Evolutionary conservation across 2,888 invertebrate genomes (phyloP), one percentile per base, ranked within the genome.

Genomic region (Parascotia fuliginaria): DNA sequence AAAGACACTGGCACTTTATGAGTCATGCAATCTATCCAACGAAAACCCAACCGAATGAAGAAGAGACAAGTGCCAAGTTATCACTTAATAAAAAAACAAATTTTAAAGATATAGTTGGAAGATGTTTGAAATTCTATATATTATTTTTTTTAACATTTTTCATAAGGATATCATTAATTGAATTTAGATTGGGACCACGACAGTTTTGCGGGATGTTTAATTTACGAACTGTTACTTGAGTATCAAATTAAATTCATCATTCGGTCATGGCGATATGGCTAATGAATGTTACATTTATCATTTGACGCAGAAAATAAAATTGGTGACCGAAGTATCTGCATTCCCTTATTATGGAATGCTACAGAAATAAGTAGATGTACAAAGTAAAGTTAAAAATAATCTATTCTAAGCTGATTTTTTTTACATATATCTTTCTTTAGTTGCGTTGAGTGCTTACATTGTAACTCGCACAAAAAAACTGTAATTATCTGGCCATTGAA

Each of bases 191-290:
- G 51, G 55, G 37, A 38, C 41, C 9, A 27, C 45, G 55, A 55
- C 51, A 53, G 59, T 50, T 49, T 54, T 52, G 19, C 37, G 36
- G 60, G 50, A 49, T 40, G 51, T 34, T 48, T 62, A 71, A 74
- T 75, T 72, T 76, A 77, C 68, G 58, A 67, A 65, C 66, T 73
- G 79, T 60, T 73, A 54, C 55, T 52, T 47, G 41, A 38, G 65
- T 79, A 81, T 81, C 81, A 64, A 42, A 47, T 32, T 49, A 34
- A 64, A 78, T 75, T 55, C 56, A 68, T 72, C 77, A 79, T 70
- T 56, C 68, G 60, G 53, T 65, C 43, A 40, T 34, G 47, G 58
- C 53, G 77, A 79, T 79, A 80, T 65, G 64, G 60, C 58, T 79
- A 77, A 76, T 75, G 72, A 73, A 71, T 43, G 60, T 55, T 65